These are phyloP conservation scores for Zhuqinia jingwanae DNA, from an alignment of 2,888 invertebrate genomes.

Conservation along the genomic window DNA sequence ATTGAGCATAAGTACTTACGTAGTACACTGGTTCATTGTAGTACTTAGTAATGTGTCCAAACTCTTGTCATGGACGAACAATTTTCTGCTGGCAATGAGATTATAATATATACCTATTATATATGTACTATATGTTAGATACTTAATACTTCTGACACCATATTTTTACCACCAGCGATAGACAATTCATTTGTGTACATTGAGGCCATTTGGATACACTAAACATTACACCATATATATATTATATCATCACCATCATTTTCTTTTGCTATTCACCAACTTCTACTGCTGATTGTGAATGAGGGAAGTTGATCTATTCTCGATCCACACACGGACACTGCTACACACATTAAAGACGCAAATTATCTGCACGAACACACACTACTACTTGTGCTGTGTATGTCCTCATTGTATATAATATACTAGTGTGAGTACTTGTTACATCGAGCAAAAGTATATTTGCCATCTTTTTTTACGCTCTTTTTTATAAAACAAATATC, in stretches of 20 bases:
- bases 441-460: not conserved
- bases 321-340: too few relatives aligned
- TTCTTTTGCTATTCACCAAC: constrained; percentile 3
- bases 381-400: not conserved
- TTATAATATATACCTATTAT: too few relatives aligned
- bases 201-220: constrained; percentile 22
- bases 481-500: too few relatives aligned
- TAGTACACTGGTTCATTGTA: too few relatives aligned
- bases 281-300: too few relatives aligned
- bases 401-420: not conserved
- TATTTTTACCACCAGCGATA: too few relatives aligned
- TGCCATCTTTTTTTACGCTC: too few relatives aligned
- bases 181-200: too few relatives aligned
- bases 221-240: constrained; percentile 32
- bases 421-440: not conserved
- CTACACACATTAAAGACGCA: too few relatives aligned
- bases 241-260: not conserved
- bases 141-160: too few relatives aligned
- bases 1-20: too few relatives aligned
- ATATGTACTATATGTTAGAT: not conserved
- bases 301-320: constrained; percentile 3
- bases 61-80: not conserved
- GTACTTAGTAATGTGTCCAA: too few relatives aligned
- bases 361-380: not conserved
- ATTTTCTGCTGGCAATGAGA: constrained; percentile 6